These are phyloP conservation scores for Pavo muticus DNA, from an alignment of 2,113 vertebrate species.

Conservation along the genomic window DNA sequence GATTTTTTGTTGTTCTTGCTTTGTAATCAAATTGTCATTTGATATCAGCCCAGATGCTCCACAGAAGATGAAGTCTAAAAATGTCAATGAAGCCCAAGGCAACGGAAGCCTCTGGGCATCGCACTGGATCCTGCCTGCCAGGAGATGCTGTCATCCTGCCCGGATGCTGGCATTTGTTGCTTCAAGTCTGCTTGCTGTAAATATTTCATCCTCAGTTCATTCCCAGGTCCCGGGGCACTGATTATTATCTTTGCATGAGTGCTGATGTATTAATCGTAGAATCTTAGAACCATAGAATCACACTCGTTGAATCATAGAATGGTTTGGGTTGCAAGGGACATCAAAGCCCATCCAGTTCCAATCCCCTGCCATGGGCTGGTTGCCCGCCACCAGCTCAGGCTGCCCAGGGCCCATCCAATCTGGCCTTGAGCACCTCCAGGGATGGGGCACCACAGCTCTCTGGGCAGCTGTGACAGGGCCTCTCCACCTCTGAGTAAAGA, in stretches of 20 bases:
- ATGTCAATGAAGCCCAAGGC: neutral
- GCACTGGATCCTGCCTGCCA: neutral
- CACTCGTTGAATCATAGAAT: neutral
- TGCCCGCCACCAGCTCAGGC: neutral
- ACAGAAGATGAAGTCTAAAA: neutral
- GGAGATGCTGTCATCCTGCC: neutral
- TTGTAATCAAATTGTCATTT: conserved; percentile 3
- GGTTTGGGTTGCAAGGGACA: neutral
- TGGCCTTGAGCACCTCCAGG: neutral
- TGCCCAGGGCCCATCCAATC: neutral
- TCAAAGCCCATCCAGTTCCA: neutral
- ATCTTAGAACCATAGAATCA: too few species aligned
- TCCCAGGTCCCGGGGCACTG: neutral
- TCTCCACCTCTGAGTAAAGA: too few species aligned
- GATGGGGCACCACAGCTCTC: neutral
- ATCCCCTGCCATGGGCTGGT: neutral
- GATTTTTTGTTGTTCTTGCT: conserved; percentile 8
- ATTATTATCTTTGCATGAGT: neutral
- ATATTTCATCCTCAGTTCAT: neutral
- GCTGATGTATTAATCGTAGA: neutral
- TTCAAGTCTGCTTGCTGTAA: neutral
- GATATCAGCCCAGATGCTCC: neutral
- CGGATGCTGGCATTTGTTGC: neutral
- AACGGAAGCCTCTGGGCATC: neutral
- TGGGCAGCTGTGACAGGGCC: neutral